phyloP scores from a whole-genome alignment of 2,888 invertebrate genomes.

The Dromius quadrimaculatus region DNA sequence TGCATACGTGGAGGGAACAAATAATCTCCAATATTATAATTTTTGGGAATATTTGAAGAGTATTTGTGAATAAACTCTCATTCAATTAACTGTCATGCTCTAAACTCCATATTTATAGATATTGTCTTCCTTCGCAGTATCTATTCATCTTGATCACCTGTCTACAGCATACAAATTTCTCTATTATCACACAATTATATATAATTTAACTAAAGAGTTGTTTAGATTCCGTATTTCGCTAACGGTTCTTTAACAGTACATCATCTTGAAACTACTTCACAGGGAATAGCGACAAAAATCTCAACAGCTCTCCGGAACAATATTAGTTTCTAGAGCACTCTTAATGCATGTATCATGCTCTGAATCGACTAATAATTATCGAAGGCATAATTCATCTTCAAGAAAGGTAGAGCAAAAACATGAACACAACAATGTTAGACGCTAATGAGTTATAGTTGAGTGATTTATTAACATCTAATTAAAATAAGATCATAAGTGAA shows the following conservation, averaged over 20 bases:
- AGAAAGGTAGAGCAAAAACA: constrained; percentile 7
- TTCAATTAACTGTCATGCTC: no score
- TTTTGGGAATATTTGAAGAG: no score
- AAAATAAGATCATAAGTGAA: neutral
- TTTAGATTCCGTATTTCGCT: constrained; percentile 13
- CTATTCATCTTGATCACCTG: no score
- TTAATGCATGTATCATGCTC: neutral
- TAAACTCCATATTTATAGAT: no score
- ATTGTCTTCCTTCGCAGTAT: no score
- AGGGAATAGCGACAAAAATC: constrained; percentile 20
- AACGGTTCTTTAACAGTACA: constrained; percentile 14
- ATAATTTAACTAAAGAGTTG: no score
- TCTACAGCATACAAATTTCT: no score
- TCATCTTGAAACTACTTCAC: neutral
- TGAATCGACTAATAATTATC: constrained; percentile 28
- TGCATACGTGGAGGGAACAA: no score
- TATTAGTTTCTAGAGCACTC: neutral
- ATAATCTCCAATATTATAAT: no score
- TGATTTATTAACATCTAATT: constrained; percentile 27
- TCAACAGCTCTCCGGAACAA: neutral
- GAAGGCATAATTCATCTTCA: constrained; percentile 18
- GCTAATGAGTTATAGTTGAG: constrained; percentile 30
- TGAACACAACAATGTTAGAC: constrained; percentile 1
- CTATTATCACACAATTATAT: no score
- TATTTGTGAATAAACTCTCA: no score